These are phyloP conservation scores for Drosophila histrio DNA, from an alignment of 2,888 invertebrate species.

Conservation along the genomic window DNA sequence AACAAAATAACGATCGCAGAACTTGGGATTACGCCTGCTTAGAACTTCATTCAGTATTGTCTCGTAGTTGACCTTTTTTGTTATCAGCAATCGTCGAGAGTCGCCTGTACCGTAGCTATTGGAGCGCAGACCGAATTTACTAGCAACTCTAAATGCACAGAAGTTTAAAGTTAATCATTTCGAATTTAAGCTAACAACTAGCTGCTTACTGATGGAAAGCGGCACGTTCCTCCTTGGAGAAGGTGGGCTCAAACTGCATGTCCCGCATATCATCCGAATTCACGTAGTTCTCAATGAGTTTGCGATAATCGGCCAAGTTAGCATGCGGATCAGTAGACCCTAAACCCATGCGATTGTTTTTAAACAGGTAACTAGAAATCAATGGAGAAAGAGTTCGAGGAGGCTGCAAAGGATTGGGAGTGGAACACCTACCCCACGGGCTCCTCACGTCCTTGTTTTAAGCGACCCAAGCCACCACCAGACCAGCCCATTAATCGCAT, in stretches of 20 bases:
- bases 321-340: constrained; percentile 62
- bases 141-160: constrained; percentile 17
- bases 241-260: constrained; percentile 86
- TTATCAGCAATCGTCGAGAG: constrained; percentile 81
- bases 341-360: constrained; percentile 81
- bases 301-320: constrained; percentile 59
- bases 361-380: constrained; percentile 77
- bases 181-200: background rate
- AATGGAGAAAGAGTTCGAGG: background rate
- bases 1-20: constrained; percentile 80
- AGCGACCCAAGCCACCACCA: constrained; percentile 88
- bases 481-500: constrained; percentile 90
- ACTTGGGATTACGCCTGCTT: constrained; percentile 73
- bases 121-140: constrained; percentile 84
- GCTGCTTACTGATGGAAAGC: constrained; percentile 86
- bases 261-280: constrained; percentile 86
- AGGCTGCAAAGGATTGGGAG: background rate
- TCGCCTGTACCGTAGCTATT: constrained; percentile 85
- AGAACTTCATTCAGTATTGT: constrained; percentile 79
- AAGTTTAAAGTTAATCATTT: background rate
- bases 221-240: constrained; percentile 88
- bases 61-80: constrained; percentile 76
- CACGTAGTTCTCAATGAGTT: constrained; percentile 83
- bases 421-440: constrained; percentile 84
- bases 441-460: constrained; percentile 87